phyloP scores from a whole-genome alignment of 2,888 invertebrate species.

The Spicauda simplicius region DNA sequence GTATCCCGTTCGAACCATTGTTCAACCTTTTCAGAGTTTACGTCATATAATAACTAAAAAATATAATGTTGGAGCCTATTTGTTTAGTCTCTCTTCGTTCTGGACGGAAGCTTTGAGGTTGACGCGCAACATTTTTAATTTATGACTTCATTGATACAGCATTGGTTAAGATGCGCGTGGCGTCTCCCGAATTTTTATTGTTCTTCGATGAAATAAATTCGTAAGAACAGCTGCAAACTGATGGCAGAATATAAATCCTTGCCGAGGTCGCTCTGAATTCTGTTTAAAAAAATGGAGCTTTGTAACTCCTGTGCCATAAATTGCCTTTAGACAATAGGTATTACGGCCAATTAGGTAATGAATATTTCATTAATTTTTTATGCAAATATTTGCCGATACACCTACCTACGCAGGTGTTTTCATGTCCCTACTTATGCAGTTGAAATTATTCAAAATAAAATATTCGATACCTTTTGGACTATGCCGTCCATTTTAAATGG shows the following conservation, averaged over 20 bases:
- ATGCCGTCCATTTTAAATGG: background rate
- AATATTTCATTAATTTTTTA: slow-evolving; percentile 70
- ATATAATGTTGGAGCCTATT: too few relatives aligned
- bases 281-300: slow-evolving; percentile 47
- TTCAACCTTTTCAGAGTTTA: too few relatives aligned
- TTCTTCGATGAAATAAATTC: slow-evolving; percentile 65
- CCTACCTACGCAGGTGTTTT: slow-evolving; percentile 45
- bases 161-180: slow-evolving; percentile 58
- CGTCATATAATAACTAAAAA: too few relatives aligned
- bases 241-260: slow-evolving; percentile 62
- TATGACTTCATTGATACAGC: slow-evolving; percentile 55
- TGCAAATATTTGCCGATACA: slow-evolving; percentile 5
- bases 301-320: slow-evolving; percentile 59
- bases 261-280: slow-evolving; percentile 55
- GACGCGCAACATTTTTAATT: slow-evolving; percentile 56
- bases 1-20: too few relatives aligned
- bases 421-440: slow-evolving; percentile 36
- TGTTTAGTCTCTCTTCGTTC: background rate
- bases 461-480: background rate
- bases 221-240: slow-evolving; percentile 61
- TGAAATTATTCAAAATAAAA: slow-evolving; percentile 50
- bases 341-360: slow-evolving; percentile 62
- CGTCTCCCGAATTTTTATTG: slow-evolving; percentile 63
- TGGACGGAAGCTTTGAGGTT: slow-evolving; percentile 45
- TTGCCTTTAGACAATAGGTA: slow-evolving; percentile 63